Evolutionary conservation across 2,888 invertebrate species (phyloP), one percentile per base, ranked within the genome.

Genomic region (Crioceris asparagi): DNA sequence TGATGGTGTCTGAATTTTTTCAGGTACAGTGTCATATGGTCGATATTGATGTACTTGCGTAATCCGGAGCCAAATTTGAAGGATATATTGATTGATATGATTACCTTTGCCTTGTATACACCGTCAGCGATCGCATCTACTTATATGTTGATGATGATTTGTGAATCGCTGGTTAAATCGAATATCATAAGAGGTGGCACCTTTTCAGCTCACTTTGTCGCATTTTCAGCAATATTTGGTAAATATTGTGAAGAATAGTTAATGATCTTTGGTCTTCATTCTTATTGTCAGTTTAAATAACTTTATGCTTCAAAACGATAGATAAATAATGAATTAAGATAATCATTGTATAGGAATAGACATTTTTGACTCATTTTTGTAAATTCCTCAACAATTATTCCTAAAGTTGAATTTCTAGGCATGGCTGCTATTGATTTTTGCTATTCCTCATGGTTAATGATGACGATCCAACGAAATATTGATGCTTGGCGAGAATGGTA

Each of bases 61-160:
- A 48, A 56, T 35, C 66, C 69, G 26, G 64, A 65, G 2, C 55
- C 61, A 25, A 67, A 69, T 44, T 57, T 63, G 17, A 57, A 61
- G 25, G 68, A 70, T 40, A 45, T 74, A 23, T 40, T 64, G 17
- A 61, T 67, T 25, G 74, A 75, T 56, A 31, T 68, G 3, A 41
- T 68, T 4, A 67, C 69, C 34, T 68, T 72, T 47, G 42, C 62
- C 17, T 41, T 71, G 14, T 67, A 74, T 45, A 71, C 71, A 1
- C 72, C 74, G 2, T 58, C 71, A 18, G 69, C 71, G 3, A 48
- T 65, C n/a, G 52, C 57, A 4, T 60, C 65, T 1, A 66, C 66
- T 2, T 66, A 66, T 44, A 55, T 66, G 51, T 51, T 66, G 32
- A 58, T 65, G 57, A 40, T 62, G 25, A 49, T 65, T n/a, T 64